A percentile compares a stretch with the other conserved stretches of the same genome.
These are phyloP conservation scores for Glaucomys volans DNA, from an alignment of 2,113 vertebrate species.

Conservation along the genomic window DNA sequence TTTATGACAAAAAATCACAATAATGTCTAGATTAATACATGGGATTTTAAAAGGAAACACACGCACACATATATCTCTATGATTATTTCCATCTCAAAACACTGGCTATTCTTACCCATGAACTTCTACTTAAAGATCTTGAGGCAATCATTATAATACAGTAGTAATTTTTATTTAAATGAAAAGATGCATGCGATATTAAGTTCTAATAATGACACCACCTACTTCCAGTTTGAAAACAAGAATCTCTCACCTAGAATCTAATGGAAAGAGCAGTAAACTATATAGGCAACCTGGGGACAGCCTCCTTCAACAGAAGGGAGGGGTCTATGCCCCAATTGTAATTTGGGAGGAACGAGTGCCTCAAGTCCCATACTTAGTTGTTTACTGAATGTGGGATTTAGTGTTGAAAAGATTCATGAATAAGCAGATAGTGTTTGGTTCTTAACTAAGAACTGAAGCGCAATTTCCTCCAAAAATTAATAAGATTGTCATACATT, in stretches of 20 bases:
- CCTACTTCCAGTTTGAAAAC: not conserved
- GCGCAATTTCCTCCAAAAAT: not conserved
- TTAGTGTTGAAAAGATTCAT: slow-evolving; percentile 13
- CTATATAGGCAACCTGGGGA: not conserved
- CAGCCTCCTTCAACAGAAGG: not conserved
- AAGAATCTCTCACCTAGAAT: slow-evolving; percentile 5
- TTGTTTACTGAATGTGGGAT: not conserved
- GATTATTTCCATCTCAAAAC: slow-evolving; percentile 37
- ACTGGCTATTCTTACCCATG: not conserved
- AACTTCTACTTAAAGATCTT: slow-evolving; percentile 29
- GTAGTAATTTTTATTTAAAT: not conserved
- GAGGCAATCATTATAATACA: not conserved
- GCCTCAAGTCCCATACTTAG: not conserved
- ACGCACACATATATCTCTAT: not conserved
- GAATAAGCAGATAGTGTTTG: not conserved
- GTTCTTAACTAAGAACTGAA: not conserved
- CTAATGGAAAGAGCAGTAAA: not conserved
- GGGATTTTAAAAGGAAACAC: slow-evolving; percentile 14
- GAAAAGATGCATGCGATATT: slow-evolving; percentile 35
- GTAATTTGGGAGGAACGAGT: not conserved
- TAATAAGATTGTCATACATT: slow-evolving; percentile 20
- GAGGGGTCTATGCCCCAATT: not conserved
- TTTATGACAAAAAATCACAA: slow-evolving; percentile 7
- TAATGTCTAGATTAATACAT: not conserved
- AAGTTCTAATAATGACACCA: not conserved